A percentile compares a stretch with the other conserved stretches of the same genome.
phyloP scores from a whole-genome alignment of 1,140 invertebrate species.

The Cecropterus lyciades region DNA sequence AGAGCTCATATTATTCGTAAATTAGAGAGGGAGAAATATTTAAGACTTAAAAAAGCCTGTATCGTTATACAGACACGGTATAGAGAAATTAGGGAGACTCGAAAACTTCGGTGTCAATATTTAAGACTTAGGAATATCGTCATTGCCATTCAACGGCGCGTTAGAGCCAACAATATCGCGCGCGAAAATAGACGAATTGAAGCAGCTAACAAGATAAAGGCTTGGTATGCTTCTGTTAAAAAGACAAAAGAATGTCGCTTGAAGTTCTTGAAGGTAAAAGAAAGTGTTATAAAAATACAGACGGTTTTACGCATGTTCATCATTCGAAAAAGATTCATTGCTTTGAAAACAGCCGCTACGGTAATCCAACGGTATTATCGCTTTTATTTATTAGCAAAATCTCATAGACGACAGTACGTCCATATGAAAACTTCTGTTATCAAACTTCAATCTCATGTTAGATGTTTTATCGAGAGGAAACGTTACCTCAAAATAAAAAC shows the following conservation, averaged over 20 bases:
- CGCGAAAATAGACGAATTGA: slow-evolving; percentile 37
- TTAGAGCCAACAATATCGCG: slow-evolving; percentile 66
- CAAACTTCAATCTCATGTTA: slow-evolving; percentile 67
- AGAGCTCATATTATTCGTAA: slow-evolving; percentile 56
- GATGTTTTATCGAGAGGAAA: slow-evolving; percentile 56
- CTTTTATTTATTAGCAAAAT: slow-evolving; percentile 48
- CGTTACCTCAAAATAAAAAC: slow-evolving; percentile 55
- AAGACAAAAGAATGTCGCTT: slow-evolving; percentile 57
- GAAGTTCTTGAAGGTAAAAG: slow-evolving; percentile 60
- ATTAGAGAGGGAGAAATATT: slow-evolving; percentile 62
- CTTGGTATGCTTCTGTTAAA: slow-evolving; percentile 69
- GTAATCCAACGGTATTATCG: slow-evolving; percentile 68
- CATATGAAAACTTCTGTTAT: slow-evolving; percentile 53
- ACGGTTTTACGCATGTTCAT: slow-evolving; percentile 60
- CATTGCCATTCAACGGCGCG: slow-evolving; percentile 63
- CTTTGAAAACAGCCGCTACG: slow-evolving; percentile 50
- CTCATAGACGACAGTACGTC: slow-evolving; percentile 56
- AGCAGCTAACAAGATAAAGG: slow-evolving; percentile 76
- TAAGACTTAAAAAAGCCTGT: slow-evolving; percentile 48
- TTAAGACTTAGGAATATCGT: slow-evolving; percentile 50
- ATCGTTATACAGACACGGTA: slow-evolving; percentile 64
- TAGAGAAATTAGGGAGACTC: slow-evolving; percentile 55
- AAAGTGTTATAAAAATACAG: slow-evolving; percentile 50
- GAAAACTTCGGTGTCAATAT: slow-evolving; percentile 58
- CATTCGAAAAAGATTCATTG: slow-evolving; percentile 54